Conservation (phyloP, 2,113 vertebrate species). For the Ctenodactylus gundi region DNA sequence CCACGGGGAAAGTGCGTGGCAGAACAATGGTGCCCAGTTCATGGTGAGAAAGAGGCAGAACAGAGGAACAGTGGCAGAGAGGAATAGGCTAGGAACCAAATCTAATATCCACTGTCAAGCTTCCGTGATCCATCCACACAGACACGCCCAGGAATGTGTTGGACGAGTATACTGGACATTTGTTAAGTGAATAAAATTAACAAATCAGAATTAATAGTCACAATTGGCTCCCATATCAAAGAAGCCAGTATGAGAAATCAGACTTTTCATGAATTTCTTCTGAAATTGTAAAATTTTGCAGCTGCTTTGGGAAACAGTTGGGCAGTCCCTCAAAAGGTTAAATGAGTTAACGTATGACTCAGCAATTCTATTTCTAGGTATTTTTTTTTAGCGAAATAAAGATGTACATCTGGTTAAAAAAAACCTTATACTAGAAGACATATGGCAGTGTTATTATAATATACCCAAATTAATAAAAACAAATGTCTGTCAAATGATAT, state of each 20-base stretch:
- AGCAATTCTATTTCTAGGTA: background rate
- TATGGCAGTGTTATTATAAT: background rate
- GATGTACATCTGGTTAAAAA: background rate
- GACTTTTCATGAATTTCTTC: background rate
- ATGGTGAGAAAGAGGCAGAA: too few species aligned
- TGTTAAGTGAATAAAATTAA: too few species aligned
- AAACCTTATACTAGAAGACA: background rate
- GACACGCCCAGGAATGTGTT: too few species aligned
- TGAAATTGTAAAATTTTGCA: background rate
- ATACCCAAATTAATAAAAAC: background rate
- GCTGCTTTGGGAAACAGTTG: background rate
- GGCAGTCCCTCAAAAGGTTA: background rate
- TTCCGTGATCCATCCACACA: too few species aligned
- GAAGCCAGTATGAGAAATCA: background rate
- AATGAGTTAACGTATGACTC: background rate
- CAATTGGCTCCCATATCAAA: background rate
- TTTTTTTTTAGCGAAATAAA: background rate
- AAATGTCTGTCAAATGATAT: constrained; percentile 10
- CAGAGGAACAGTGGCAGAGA: too few species aligned
- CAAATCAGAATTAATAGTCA: too few species aligned
- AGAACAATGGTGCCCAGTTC: too few species aligned
- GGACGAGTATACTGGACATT: too few species aligned
- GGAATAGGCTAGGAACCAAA: too few species aligned
- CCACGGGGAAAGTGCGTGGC: too few species aligned
- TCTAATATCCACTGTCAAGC: too few species aligned